phyloP scores from a whole-genome alignment of 2,888 invertebrate genomes.

The Hyles lineata region DNA sequence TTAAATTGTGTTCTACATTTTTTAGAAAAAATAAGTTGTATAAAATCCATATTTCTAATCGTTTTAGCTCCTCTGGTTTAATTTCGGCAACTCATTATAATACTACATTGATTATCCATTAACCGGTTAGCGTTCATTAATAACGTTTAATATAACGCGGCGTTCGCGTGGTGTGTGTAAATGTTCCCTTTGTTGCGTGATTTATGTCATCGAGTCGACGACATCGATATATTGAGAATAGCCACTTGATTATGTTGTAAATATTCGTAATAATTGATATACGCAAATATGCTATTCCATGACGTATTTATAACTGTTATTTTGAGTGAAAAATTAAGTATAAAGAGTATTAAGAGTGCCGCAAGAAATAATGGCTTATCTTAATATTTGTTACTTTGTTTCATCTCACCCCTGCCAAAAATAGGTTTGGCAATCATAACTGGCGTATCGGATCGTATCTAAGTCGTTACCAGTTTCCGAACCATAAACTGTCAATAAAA shows the following conservation, averaged over 20 bases:
- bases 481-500: conserved; percentile 83
- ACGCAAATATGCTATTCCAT: not conserved
- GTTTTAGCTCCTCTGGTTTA: not conserved
- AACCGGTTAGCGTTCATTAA: conserved; percentile 30
- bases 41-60: too few relatives aligned
- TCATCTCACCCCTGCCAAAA: conserved; percentile 38
- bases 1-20: not conserved
- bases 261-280: conserved; percentile 42
- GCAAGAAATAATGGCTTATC: not conserved
- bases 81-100: conserved; percentile 26
- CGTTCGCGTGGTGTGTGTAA: conserved; percentile 15
- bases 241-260: conserved; percentile 24
- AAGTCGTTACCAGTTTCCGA: conserved; percentile 78
- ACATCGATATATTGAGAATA: conserved; percentile 8
- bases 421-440: conserved; percentile 57
- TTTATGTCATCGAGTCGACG: conserved; percentile 14
- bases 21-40: too few relatives aligned
- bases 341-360: not conserved
- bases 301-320: not conserved
- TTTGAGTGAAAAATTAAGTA: not conserved
- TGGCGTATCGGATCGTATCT: conserved; percentile 69
- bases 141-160: conserved; percentile 37
- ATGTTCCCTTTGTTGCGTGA: conserved; percentile 25
- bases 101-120: conserved; percentile 24
- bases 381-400: conserved; percentile 7